phyloP scores from a whole-genome alignment of 2,888 invertebrate genomes.

The Thymelicus sylvestris region DNA sequence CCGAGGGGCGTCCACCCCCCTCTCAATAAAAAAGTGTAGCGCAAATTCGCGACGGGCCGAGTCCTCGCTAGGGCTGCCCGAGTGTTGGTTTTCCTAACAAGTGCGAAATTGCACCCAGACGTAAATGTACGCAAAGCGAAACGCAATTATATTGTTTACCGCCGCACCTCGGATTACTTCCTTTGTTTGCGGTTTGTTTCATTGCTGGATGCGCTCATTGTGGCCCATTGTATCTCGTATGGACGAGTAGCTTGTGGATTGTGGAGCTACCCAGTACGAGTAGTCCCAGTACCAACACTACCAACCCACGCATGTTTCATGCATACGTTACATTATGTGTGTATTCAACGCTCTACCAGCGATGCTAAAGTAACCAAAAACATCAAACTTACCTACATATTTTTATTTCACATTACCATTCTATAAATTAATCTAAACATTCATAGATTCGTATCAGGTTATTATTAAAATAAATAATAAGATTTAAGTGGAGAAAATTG shows the following conservation, averaged over 20 bases:
- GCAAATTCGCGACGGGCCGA: conserved; percentile 58
- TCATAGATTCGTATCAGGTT: no score
- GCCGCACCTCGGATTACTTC: conserved; percentile 24
- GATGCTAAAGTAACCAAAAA: no score
- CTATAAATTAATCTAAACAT: no score
- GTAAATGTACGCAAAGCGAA: conserved; percentile 25
- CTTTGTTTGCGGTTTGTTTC: conserved; percentile 15
- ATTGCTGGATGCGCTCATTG: conserved; percentile 20
- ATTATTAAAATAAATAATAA: no score
- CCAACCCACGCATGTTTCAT: neutral
- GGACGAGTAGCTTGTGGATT: no score
- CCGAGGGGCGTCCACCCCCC: conserved; percentile 42
- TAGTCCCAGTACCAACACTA: no score
- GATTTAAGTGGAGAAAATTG: no score
- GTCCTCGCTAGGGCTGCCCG: conserved; percentile 50
- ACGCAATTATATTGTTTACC: conserved; percentile 27
- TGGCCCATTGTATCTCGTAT: neutral
- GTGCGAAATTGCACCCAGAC: conserved; percentile 26
- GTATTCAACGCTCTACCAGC: neutral
- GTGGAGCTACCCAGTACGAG: no score
- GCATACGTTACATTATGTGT: neutral
- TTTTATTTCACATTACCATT: no score
- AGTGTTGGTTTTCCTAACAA: conserved; percentile 22
- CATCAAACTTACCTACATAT: no score
- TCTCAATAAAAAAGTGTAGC: conserved; percentile 66